Evolutionary conservation across 1,140 invertebrate genomes (phyloP).

Genomic region (Sipha flava): DNA sequence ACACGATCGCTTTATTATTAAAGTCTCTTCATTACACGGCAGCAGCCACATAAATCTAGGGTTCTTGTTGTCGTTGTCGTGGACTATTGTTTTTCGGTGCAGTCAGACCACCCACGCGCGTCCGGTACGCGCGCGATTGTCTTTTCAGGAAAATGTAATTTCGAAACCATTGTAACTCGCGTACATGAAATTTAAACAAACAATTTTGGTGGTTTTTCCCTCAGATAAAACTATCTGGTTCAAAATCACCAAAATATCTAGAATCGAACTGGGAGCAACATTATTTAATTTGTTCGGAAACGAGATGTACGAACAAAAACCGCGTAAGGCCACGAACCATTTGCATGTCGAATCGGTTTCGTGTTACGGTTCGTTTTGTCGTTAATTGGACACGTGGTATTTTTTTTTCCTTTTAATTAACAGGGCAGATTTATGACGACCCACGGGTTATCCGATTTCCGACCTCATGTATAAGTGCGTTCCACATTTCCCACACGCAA

Average conservation of each 20-base stretch:
- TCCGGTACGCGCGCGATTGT: neutral
- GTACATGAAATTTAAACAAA: neutral
- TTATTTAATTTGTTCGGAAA: neutral
- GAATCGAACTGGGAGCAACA: neutral
- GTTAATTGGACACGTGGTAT: conserved; percentile 31
- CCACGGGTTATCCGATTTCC: conserved; percentile 24
- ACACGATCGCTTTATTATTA: conserved; percentile 29
- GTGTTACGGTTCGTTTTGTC: conserved; percentile 26
- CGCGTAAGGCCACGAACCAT: neutral
- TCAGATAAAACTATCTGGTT: neutral
- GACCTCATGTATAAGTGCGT: neutral
- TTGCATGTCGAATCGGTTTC: conserved; percentile 24
- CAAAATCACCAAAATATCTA: neutral
- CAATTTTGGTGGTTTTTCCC: neutral
- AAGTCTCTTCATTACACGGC: conserved; percentile 19
- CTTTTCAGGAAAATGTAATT: neutral
- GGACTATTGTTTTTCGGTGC: conserved; percentile 25
- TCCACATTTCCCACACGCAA: neutral
- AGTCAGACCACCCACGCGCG: conserved; percentile 21
- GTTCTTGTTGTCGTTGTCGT: neutral
- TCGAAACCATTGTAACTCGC: neutral
- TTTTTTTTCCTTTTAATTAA: conserved; percentile 21
- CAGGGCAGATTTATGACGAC: conserved; percentile 31
- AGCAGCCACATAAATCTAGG: neutral
- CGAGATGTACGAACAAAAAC: neutral